Evolutionary conservation across 2,797 vertebrate genomes (phyloP).

Genomic region (Sebastes steindachneri): DNA sequence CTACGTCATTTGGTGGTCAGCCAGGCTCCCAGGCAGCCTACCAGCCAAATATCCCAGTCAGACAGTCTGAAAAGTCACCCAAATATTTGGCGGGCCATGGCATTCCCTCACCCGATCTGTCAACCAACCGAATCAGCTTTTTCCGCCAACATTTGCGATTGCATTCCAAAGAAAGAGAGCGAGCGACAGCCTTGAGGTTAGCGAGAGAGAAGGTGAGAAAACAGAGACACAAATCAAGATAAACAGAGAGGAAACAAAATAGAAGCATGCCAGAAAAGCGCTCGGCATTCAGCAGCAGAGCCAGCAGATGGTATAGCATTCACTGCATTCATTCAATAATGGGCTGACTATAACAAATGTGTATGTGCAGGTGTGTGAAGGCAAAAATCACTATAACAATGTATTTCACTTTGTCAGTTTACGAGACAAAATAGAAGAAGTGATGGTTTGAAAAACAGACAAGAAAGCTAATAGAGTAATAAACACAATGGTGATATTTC

Average conservation of each 20-base stretch:
- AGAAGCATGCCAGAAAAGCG: background rate
- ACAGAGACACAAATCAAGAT: slow-evolving; percentile 35
- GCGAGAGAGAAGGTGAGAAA: slow-evolving; percentile 21
- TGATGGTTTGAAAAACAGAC: slow-evolving; percentile 18
- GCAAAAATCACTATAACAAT: slow-evolving; percentile 5
- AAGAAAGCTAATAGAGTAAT: slow-evolving; percentile 31
- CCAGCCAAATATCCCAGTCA: slow-evolving; percentile 27
- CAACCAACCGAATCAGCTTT: slow-evolving; percentile 40
- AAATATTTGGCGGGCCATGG: slow-evolving; percentile 40
- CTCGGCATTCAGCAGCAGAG: slow-evolving; percentile 15
- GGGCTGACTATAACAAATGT: background rate
- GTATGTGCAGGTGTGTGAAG: slow-evolving; percentile 6
- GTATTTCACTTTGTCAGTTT: slow-evolving; percentile 10
- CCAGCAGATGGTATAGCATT: slow-evolving; percentile 35
- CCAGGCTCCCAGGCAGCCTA: slow-evolving; percentile 27
- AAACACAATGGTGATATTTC: slow-evolving; percentile 38
- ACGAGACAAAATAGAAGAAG: slow-evolving; percentile 13
- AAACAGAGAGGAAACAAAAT: slow-evolving; percentile 19
- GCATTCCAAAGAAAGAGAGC: slow-evolving; percentile 16
- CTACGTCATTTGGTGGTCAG: slow-evolving; percentile 41
- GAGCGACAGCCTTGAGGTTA: slow-evolving; percentile 18
- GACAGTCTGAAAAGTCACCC: slow-evolving; percentile 44
- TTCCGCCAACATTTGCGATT: slow-evolving; percentile 19
- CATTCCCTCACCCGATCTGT: slow-evolving; percentile 8
- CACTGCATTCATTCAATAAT: slow-evolving; percentile 34